Base-by-base conservation (phyloP, 2,113 vertebrate species). In the Guaruba guarouba region DNA sequence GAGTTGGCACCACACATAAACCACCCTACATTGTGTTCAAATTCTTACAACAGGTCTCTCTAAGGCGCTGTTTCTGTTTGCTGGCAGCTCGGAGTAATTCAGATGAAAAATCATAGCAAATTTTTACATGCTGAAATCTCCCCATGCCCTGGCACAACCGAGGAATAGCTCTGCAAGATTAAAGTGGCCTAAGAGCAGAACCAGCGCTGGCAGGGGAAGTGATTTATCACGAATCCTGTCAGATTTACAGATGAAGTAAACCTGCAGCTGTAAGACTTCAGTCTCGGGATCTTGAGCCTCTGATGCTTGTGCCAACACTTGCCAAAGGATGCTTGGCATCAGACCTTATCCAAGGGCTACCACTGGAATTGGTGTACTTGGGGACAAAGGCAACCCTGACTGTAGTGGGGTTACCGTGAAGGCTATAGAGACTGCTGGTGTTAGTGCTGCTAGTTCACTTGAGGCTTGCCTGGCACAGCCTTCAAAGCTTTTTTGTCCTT, bases 291-390 rank as follows among this genome's bases (percentile, higher is more conserved):
- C 7, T 61, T 37, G 41, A 55, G 73, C 17, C 19, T 41, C 12
- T 35, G 51, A 23, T 0, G 0, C 11, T 33, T 6, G 25, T 88
- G 35, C 63, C 11, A 16, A 1, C 0, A 0, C 16, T 68, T 67
- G 16, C 57, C 57, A 13, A 66, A 44, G 80, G 61, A 19, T n/a
- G 2, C 39, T 57, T 2, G 1, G 33, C 35, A 28, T 39, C 31
- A 13, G 39, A 31, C 10, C 24, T 70, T 22, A 5, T 27, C 48
- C 37, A 59, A 19, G 48, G 52, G 54, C 31, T 27, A 0, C 6
- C 23, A n/a, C 55, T 84, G 82, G 46, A 63, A 27, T 1, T 28
- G 24, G 13, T 63, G n/a, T 4, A 48, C 57, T 6, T 46, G 55
- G 76, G 35, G 49, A 48, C 76, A 44, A 44, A 33, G 39, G 44